Percentiles rank a stretch among this genome's conserved stretches.
Conservation (phyloP, 37 sponge, comb jelly and placozoan genomes). For the Chondrilla cf. caribensis region DNA sequence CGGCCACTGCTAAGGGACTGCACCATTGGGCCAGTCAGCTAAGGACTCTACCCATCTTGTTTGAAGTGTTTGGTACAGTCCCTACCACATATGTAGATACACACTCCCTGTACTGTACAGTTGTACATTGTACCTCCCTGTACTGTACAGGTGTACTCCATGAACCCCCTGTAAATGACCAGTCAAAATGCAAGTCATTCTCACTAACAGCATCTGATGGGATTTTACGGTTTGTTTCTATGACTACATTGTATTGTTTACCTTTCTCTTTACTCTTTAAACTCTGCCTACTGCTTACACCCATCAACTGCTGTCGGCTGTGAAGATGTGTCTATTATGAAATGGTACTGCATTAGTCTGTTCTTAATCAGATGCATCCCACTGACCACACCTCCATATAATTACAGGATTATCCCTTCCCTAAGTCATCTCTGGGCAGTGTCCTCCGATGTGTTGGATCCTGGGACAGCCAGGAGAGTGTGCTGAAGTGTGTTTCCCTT, state of each 20-base stretch:
- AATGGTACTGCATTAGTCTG: slow-evolving; percentile 35
- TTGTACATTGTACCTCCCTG: slow-evolving; percentile 7
- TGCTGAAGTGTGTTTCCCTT: slow-evolving; percentile 59
- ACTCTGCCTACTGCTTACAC: background rate
- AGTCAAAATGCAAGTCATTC: slow-evolving; percentile 31
- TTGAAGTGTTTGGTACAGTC: slow-evolving; percentile 68
- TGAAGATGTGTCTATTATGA: slow-evolving; percentile 62
- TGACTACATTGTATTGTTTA: background rate
- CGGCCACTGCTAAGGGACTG: slow-evolving; percentile 68
- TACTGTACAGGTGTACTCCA: slow-evolving; percentile 37
- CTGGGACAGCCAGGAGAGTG: slow-evolving; percentile 31
- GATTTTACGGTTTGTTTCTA: slow-evolving; percentile 27
- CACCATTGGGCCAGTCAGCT: slow-evolving; percentile 56
- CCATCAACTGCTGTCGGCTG: background rate
- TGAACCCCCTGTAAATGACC: background rate
- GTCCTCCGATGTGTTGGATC: slow-evolving; percentile 37
- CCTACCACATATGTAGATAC: slow-evolving; percentile 11
- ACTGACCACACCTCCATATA: slow-evolving; percentile 24
- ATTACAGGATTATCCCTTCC: slow-evolving; percentile 25
- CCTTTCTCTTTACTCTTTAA: background rate
- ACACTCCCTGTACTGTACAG: slow-evolving; percentile 28
- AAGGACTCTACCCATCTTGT: slow-evolving; percentile 31
- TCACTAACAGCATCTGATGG: slow-evolving; percentile 49
- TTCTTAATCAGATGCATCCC: background rate
- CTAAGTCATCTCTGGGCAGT: background rate